Conservation (phyloP, 2,797 vertebrate species). For the Limnodromus scolopaceus region DNA sequence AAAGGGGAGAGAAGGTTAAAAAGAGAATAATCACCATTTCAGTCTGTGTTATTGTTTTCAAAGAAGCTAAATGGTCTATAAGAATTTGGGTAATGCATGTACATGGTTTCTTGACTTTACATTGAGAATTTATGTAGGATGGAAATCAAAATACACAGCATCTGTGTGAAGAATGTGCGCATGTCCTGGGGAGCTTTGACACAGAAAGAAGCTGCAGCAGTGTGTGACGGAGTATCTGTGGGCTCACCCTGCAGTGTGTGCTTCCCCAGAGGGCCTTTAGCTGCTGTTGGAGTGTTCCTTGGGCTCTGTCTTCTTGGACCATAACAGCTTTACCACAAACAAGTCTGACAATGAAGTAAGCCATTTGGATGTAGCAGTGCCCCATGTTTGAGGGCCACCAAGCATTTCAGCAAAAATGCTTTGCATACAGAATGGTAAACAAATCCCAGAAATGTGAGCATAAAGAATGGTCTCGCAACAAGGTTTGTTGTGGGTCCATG, state of each 20-base stretch:
- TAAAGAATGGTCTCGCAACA: neutral
- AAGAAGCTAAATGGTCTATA: constrained; percentile 35
- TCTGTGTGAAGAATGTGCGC: constrained; percentile 36
- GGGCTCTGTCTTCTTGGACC: neutral
- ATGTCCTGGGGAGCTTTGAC: neutral
- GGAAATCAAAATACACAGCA: constrained; percentile 66
- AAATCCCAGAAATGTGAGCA: neutral
- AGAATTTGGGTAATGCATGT: constrained; percentile 36
- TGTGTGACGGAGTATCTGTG: neutral
- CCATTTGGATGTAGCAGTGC: neutral
- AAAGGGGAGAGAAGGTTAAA: neutral
- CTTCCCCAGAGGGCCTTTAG: neutral
- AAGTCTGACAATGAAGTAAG: neutral
- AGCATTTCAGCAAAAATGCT: constrained; percentile 7
- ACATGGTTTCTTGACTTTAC: constrained; percentile 8
- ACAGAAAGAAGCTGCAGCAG: neutral
- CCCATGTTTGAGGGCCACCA: neutral
- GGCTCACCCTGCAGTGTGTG: neutral
- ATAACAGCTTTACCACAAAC: neutral
- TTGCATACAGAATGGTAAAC: neutral
- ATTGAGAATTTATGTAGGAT: constrained; percentile 3
- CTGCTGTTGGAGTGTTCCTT: neutral
- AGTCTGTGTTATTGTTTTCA: constrained; percentile 11
- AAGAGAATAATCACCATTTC: neutral
- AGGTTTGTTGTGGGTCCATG: neutral